Base-by-base conservation (phyloP, 35 echinoderm and acorn worm genomes). In the Heliocidaris erythrogramma region DNA sequence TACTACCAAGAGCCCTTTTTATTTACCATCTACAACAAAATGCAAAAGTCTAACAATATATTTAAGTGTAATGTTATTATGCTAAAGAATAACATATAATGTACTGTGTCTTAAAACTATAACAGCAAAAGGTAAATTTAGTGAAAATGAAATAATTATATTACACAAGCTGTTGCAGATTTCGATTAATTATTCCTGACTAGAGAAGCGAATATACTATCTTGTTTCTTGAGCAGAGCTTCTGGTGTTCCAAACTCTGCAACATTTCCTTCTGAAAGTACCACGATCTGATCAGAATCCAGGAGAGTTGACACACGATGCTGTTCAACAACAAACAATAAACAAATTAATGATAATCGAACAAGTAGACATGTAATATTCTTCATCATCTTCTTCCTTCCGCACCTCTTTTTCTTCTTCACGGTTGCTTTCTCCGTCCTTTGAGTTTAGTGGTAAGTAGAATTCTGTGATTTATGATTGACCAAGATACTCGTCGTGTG, bases 291-390 rank as follows among this genome's bases (percentile, higher is more conserved):
- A 94, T 98, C 97, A 10, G 96, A 95, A 87, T 98, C 95, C 84
- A 98, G 14, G 30, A 98, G 97, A 30, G 96, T 97, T 27, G 97
- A 94, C 11, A 98, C 94, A 18, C 97, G 96, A 97, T 98, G 97
- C 97, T 98, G 95, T n/a, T 93, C 95, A 48, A 50, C 30, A 48
- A 86, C 30, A 49, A 69, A 56, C 52, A 56, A 56, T 13, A 56
- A 14, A 56, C 2, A 56, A 10, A 56, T 49, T 35, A 31, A 42
- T 90, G 48, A 30, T 18, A 0, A 90, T 48, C 18, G 30, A 35
- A 90, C 32, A 32, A 90, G 48, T 49, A 90, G 48, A 90, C 13
- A n/a, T 49, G 0, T 30, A 47, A 90, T 21, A 16, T 90, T 90
- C 35, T 31, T 12, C 86, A 14, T 11, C 35, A 14, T 21, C 5